Conservation (phyloP, 2,113 vertebrate species). For the Antigone vipio region DNA sequence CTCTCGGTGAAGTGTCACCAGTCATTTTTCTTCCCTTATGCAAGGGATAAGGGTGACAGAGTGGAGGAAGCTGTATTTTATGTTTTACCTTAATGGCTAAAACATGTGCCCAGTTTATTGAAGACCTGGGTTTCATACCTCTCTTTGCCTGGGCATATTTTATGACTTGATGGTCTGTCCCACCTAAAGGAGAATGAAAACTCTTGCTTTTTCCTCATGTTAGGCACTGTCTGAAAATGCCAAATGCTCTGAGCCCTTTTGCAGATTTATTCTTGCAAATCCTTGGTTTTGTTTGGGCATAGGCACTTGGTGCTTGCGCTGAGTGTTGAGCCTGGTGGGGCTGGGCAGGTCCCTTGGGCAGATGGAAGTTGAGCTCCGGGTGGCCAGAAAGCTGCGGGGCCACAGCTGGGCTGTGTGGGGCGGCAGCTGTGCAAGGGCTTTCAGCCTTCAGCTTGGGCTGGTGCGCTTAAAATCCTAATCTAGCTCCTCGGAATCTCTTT, state of each 20-base stretch:
- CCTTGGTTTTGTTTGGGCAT: neutral
- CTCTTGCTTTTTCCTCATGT: neutral
- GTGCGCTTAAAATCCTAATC: neutral
- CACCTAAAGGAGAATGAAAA: neutral
- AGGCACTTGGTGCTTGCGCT: too few species aligned
- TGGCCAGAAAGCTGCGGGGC: rapidly evolving
- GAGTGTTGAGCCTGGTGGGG: neutral
- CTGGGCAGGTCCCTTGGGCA: neutral
- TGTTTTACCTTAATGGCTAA: neutral
- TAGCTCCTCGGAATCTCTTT: neutral
- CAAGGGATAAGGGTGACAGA: neutral
- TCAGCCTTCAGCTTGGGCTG: neutral
- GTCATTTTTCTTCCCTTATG: neutral
- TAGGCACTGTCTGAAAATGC: neutral
- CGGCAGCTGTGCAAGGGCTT: neutral
- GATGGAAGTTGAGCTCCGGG: neutral
- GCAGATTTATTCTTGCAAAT: neutral
- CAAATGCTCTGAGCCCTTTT: rapidly evolving
- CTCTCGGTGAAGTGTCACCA: neutral
- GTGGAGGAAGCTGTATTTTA: neutral
- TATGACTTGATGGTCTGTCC: neutral
- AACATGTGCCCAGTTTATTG: neutral
- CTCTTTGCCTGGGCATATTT: neutral
- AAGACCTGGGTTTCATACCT: neutral
- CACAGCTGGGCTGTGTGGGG: too few species aligned